Conservation (phyloP, 2,113 vertebrate genomes). For the Lophura nycthemera region DNA sequence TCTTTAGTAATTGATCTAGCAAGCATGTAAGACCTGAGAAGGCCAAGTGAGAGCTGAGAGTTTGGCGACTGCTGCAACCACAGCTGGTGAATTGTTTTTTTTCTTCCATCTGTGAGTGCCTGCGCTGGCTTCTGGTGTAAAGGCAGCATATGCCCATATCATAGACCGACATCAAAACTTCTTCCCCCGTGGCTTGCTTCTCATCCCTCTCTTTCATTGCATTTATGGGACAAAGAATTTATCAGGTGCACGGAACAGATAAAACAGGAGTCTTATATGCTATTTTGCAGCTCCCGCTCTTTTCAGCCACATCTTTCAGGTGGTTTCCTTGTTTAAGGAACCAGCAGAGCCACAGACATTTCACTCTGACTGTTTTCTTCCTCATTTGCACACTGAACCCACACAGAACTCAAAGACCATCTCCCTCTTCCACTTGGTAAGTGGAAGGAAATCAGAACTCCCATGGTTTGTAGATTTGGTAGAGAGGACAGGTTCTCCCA, state of each 20-base stretch:
- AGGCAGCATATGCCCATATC: not conserved
- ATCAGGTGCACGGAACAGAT: not conserved
- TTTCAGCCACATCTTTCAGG: not conserved
- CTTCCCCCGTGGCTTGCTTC: not conserved
- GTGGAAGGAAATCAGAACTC: not conserved
- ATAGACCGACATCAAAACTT: not conserved
- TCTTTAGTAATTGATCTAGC: not conserved
- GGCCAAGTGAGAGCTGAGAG: not conserved
- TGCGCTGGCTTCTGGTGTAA: rapidly evolving
- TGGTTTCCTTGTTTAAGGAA: not conserved
- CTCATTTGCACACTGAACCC: not conserved
- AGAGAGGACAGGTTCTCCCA: not conserved
- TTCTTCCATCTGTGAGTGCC: not conserved
- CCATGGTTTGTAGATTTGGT: not conserved
- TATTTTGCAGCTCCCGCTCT: not conserved
- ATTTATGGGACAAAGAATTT: not conserved
- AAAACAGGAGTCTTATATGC: not conserved
- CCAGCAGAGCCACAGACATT: not conserved
- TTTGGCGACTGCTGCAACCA: not conserved
- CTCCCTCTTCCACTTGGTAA: not conserved
- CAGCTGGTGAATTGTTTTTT: not conserved
- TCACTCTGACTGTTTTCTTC: not conserved
- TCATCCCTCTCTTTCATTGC: not conserved
- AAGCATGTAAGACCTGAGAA: not conserved
- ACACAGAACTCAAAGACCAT: not conserved